Evolutionary conservation across 2,888 invertebrate genomes (phyloP).

Genomic region (Athetis lepigone): DNA sequence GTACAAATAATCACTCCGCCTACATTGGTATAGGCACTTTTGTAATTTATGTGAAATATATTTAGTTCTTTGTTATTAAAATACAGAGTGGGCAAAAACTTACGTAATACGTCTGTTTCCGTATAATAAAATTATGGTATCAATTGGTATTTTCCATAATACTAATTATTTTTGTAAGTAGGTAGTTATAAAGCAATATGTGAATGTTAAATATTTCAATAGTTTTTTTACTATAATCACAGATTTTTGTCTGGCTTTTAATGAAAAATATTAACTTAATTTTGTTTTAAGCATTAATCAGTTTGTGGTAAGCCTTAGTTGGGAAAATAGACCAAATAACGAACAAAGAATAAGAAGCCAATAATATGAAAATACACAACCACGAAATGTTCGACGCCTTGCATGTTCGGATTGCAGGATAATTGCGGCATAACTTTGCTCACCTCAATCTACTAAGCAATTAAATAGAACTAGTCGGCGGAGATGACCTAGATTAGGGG

Average conservation of each 20-base stretch:
- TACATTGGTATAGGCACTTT: too few relatives aligned
- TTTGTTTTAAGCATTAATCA: too few relatives aligned
- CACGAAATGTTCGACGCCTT: neutral
- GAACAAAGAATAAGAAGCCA: constrained; percentile 1
- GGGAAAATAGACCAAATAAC: neutral
- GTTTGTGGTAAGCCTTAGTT: neutral
- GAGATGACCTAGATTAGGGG: constrained; percentile 10
- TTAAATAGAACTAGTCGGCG: constrained; percentile 33
- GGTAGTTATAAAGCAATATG: too few relatives aligned
- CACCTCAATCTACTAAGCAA: neutral
- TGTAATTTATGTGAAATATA: constrained; percentile 2
- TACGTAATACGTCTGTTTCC: too few relatives aligned
- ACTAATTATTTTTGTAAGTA: too few relatives aligned
- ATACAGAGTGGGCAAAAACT: too few relatives aligned
- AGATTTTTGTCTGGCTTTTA: neutral
- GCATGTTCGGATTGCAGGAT: neutral
- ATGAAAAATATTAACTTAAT: too few relatives aligned
- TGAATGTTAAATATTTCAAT: constrained; percentile 8
- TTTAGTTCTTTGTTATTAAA: too few relatives aligned
- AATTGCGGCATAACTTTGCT: neutral
- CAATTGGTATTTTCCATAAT: too few relatives aligned
- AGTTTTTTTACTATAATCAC: neutral
- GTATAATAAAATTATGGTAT: too few relatives aligned
- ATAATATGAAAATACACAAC: neutral
- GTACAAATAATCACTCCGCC: constrained; percentile 19